Conservation (phyloP, 2,888 invertebrate genomes). For the Drosophila birchii region DNA sequence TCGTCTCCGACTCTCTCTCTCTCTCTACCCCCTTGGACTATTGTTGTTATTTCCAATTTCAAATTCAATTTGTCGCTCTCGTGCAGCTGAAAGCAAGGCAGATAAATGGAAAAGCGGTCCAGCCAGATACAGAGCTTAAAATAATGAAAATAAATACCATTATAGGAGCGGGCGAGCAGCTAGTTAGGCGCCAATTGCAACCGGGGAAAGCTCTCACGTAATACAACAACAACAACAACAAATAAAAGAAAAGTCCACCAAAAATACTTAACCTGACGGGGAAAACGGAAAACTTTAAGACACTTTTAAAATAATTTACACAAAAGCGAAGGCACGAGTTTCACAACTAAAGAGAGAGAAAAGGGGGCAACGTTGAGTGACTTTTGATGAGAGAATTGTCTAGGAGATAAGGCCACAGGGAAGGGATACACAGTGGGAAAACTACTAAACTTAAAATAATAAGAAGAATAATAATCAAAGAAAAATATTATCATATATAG, state of each 20-base stretch:
- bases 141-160: constrained; percentile 47
- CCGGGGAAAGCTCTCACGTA: constrained; percentile 27
- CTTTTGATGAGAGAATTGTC: constrained; percentile 41
- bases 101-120: constrained; percentile 12
- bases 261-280: constrained; percentile 39
- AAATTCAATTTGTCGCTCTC: constrained; percentile 37
- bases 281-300: constrained; percentile 35
- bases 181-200: constrained; percentile 24
- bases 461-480: background rate
- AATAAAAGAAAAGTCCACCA: constrained; percentile 5
- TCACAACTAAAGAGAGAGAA: background rate
- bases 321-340: constrained; percentile 14
- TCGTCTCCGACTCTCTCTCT: background rate
- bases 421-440: background rate
- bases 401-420: constrained; percentile 6
- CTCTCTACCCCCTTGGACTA: background rate
- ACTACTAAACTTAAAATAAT: background rate
- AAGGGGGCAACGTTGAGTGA: constrained; percentile 29
- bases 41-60: constrained; percentile 20
- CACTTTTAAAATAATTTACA: constrained; percentile 47
- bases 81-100: constrained; percentile 25
- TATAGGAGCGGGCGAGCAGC: constrained; percentile 25
- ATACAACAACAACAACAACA: too few species aligned
- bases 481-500: too few species aligned
- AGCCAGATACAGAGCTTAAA: constrained; percentile 25